phyloP scores from a whole-genome alignment of 2,888 invertebrate genomes.

The Cetonia aurata region DNA sequence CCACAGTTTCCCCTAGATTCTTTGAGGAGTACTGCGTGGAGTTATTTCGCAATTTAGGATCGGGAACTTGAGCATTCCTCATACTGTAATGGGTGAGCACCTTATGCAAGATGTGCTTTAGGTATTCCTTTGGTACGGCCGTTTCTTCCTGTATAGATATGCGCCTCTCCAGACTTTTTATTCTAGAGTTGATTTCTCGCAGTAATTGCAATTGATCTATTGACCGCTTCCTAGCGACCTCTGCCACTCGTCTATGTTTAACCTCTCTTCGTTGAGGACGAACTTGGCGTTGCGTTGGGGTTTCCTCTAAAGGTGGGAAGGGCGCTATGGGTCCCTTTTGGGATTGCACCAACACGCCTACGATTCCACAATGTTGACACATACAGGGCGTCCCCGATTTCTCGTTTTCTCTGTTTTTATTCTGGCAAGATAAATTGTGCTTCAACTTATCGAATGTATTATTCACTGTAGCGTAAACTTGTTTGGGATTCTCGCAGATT shows the following conservation, averaged over 20 bases:
- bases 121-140: constrained; percentile 63
- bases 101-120: constrained; percentile 63
- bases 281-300: neutral
- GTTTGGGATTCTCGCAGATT: constrained; percentile 31
- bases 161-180: constrained; percentile 59
- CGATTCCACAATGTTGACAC: constrained; percentile 64
- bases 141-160: constrained; percentile 61
- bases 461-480: constrained; percentile 59
- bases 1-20: neutral
- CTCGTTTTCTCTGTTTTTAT: constrained; percentile 50
- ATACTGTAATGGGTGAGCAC: constrained; percentile 52
- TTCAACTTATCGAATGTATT: constrained; percentile 57
- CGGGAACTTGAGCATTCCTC: neutral
- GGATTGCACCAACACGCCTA: constrained; percentile 62
- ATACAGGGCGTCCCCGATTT: constrained; percentile 60
- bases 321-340: constrained; percentile 61
- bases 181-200: constrained; percentile 56
- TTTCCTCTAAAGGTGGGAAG: constrained; percentile 30
- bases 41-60: constrained; percentile 40
- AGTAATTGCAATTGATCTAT: constrained; percentile 46
- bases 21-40: constrained; percentile 47
- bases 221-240: constrained; percentile 30
- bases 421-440: constrained; percentile 57
- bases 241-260: neutral
- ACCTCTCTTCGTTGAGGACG: constrained; percentile 11